A percentile compares a stretch with the other conserved stretches of the same genome.
These are phyloP conservation scores for Kryphioiulus occultus DNA, from an alignment of 2,888 invertebrate species.

Conservation along the genomic window DNA sequence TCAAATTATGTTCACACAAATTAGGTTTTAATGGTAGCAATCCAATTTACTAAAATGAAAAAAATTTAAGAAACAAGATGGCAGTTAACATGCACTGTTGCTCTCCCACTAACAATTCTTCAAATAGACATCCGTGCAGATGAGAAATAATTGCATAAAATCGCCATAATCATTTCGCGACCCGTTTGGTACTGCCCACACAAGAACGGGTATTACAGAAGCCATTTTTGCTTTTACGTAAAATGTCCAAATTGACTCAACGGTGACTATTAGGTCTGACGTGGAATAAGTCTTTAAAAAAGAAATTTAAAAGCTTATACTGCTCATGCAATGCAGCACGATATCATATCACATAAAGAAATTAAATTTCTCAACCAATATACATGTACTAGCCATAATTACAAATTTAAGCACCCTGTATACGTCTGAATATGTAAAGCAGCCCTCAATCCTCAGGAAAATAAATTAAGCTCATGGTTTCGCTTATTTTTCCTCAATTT, in stretches of 20 bases:
- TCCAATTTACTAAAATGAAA: neutral
- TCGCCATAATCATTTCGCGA: neutral
- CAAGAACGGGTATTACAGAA: neutral
- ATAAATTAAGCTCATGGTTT: neutral
- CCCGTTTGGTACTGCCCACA: neutral
- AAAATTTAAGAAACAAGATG: neutral
- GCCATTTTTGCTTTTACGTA: neutral
- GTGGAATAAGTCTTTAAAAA: too few relatives aligned
- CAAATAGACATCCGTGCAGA: neutral
- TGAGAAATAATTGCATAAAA: neutral
- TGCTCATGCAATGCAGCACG: too few relatives aligned
- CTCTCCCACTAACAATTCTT: neutral
- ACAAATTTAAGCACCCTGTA: neutral
- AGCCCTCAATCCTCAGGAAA: neutral
- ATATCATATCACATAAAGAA: too few relatives aligned
- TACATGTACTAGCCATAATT: neutral
- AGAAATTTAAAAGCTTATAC: too few relatives aligned
- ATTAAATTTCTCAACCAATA: too few relatives aligned
- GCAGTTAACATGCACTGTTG: neutral
- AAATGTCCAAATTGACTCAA: too few relatives aligned
- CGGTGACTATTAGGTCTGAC: too few relatives aligned
- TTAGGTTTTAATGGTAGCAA: conserved; percentile 24
- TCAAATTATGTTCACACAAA: conserved; percentile 7
- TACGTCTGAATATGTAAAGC: neutral
- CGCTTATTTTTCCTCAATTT: neutral